Evolutionary conservation across 2,888 invertebrate genomes (phyloP).

Genomic region (Proisotoma minuta): DNA sequence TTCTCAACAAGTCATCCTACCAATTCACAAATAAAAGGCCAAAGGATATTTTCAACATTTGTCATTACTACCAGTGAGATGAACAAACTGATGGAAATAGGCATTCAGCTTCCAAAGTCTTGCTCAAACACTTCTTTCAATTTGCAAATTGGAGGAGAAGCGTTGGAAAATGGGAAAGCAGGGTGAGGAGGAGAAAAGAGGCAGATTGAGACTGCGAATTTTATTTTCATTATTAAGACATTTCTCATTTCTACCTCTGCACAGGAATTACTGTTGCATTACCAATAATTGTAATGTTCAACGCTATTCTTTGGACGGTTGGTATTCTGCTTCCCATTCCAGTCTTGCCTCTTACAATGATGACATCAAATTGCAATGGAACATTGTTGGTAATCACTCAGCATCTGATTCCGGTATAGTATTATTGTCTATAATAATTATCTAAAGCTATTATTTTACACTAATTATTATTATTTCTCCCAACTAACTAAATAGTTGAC

Average conservation of each 20-base stretch:
- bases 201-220: too few species aligned
- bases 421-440: too few species aligned
- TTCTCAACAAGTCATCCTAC: background rate
- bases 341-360: background rate
- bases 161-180: too few species aligned
- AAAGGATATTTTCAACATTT: background rate
- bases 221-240: too few species aligned
- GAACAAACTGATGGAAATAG: background rate
- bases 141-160: background rate
- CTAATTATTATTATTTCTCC: background rate
- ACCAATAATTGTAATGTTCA: background rate
- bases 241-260: too few species aligned
- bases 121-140: background rate
- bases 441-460: background rate
- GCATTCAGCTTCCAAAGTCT: background rate
- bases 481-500: too few species aligned
- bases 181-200: too few species aligned
- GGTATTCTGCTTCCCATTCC: background rate
- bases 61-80: background rate
- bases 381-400: background rate
- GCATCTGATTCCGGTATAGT: background rate
- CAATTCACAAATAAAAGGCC: background rate
- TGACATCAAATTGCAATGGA: background rate
- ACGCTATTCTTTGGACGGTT: constrained; percentile 1
- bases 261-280: background rate